Evolutionary conservation across 1,140 invertebrate species (phyloP).

Genomic region (Trachymyrmex cornetzi): DNA sequence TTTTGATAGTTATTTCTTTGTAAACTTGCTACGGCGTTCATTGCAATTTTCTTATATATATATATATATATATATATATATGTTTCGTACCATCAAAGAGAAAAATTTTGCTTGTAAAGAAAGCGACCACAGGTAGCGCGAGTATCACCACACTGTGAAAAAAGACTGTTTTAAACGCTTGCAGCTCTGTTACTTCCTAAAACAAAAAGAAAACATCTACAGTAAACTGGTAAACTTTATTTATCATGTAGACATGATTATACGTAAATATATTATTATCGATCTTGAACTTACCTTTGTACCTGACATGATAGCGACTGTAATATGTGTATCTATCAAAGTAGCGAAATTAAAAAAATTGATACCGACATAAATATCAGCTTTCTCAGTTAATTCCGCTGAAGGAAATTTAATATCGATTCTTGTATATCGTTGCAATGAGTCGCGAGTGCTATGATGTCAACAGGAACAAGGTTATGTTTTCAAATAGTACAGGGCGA

Average conservation of each 20-base stretch:
- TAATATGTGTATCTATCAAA: background rate
- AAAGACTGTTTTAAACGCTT: slow-evolving; percentile 84
- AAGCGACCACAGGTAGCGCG: slow-evolving; percentile 82
- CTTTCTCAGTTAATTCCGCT: background rate
- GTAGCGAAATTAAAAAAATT: background rate
- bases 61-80: background rate
- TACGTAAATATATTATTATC: background rate
- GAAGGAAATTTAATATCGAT: background rate
- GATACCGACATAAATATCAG: background rate
- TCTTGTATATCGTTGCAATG: background rate
- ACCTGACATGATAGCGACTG: slow-evolving; percentile 49
- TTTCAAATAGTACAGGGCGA: background rate
- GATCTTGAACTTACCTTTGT: slow-evolving; percentile 50
- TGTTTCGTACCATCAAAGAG: slow-evolving; percentile 83
- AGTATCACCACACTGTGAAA: slow-evolving; percentile 84
- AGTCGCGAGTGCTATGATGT: too few species aligned
- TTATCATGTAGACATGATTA: background rate
- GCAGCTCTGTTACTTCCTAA: slow-evolving; percentile 81
- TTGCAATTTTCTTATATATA: background rate
- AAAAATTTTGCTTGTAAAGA: slow-evolving; percentile 84
- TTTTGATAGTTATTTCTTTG: background rate
- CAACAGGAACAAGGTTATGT: background rate
- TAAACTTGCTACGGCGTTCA: background rate
- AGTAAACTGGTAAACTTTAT: background rate
- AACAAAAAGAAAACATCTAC: slow-evolving; percentile 56